Evolutionary conservation across 1,140 invertebrate genomes (phyloP), one percentile per base, ranked within the genome.

Genomic region (Zaprionus capensis): DNA sequence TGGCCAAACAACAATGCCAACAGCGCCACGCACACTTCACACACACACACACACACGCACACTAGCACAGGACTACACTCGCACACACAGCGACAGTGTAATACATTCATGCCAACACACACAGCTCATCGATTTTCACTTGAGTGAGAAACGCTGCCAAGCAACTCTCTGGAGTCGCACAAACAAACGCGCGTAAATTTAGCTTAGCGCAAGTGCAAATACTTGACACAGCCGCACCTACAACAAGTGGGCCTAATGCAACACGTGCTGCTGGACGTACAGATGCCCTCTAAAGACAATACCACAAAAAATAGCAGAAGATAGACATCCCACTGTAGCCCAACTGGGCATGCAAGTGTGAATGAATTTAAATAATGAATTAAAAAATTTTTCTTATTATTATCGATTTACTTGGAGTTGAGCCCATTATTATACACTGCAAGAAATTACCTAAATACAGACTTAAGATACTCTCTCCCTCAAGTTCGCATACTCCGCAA

Each of bases 131-230:
- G 84, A 88, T 88, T 88, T 88, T 88, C 84, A 88, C 84, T 88
- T 90, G 81, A 87, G 59, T 46, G 67, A 68, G 59, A 72, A 86
- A 80, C 65, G 80, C 72, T 77, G 76, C 56, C 56, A 49, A 70
- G 73, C 68, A 88, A 81, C 70, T 84, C 85, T 84, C 81, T 70
- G 68, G 71, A 88, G 81, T 71, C 85, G 75, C 70, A 76, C 85
- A 90, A 90, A 84, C 85, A 90, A 90, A 90, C 85, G 85, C 86
- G 85, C 85, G 85, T 86, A 91, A 90, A 88, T 91, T 90, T 91
- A 73, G 85, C 85, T 91, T 90, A 86, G 86, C 85, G 79, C 86
- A 80, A 91, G 81, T 85, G 85, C 82, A 90, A 90, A 91, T 91
- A 90, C 85, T 90, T 90, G 85, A 90, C 85, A 90, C 78, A 81